Evolutionary conservation across 2,113 vertebrate genomes (phyloP), one percentile per base, ranked within the genome.

Genomic region (Reinhardtius hippoglossoides): DNA sequence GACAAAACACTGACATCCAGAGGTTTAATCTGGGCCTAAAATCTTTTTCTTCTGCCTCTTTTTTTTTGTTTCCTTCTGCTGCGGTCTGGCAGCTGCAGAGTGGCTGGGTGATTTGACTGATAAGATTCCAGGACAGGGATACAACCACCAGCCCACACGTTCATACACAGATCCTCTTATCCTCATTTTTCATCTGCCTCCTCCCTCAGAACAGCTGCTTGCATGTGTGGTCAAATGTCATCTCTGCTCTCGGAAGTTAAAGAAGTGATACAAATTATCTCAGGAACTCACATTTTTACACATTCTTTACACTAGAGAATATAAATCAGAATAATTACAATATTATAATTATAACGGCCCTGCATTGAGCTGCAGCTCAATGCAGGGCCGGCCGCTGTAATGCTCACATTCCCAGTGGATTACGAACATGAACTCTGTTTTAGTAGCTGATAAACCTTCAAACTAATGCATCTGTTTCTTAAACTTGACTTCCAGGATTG

Each of bases 1-100:
- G 86, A 87, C 85, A 70, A 82, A 89, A 89, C 87, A 83, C 0
- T n/a, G 7, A 50, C 31, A 40, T 67, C 13, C 14, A 44, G 14
- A 65, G 8, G 23, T 23, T 40, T 58, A 50, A 83, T 74, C 85
- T 71, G 16, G 24, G 10, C 16, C 12, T 5, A 2, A 54, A 59
- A 58, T 73, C 67, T 67, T 50, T 23, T 55, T 12, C 2, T 37
- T 15, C 15, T 37, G 9, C 9, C 9, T 9, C n/a, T 18, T 54
- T 31, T 52, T 55, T n/a, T 44, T 71, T 60, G 35, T 37, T 37
- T 37, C 35, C 31, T 27, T 67, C 20, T 5, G 2, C 23, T 46
- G 24, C 26, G 14, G 56, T 59, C 8, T 1, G 9, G 27, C 63
- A 68, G 71, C 77, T 76, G n/a, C 4, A 68, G 67, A 40, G 42